Evolutionary conservation across 2,797 vertebrate species (phyloP).

Genomic region (Chrosomus eos): DNA sequence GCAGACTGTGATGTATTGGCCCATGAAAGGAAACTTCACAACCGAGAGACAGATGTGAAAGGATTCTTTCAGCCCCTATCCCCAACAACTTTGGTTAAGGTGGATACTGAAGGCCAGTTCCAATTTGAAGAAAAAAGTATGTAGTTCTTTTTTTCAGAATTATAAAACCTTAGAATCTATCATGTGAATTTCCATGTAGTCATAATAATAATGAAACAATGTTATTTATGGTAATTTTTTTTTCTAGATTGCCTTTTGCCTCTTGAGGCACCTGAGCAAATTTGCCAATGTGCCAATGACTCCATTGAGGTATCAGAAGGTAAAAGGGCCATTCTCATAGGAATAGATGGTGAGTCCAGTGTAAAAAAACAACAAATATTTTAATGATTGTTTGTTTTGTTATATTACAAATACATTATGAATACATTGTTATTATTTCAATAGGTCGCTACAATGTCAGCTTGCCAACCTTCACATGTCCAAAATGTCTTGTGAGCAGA

Average conservation of each 20-base stretch:
- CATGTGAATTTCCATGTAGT: too few relatives aligned
- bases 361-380: background rate
- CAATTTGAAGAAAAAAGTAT: background rate
- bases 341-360: constrained; percentile 2
- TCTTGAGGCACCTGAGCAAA: background rate
- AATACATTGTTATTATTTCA: background rate
- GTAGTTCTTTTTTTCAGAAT: background rate
- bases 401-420: background rate
- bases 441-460: background rate
- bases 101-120: background rate
- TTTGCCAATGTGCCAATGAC: background rate
- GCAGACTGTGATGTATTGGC: background rate
- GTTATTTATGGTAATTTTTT: background rate
- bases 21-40: background rate
- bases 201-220: background rate
- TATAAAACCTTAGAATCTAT: background rate
- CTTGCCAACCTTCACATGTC: background rate
- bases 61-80: background rate
- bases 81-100: background rate
- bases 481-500: background rate
- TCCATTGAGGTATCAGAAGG: background rate
- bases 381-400: background rate
- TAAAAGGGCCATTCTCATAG: background rate
- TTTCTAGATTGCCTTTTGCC: background rate
- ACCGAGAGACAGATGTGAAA: background rate